Conservation (phyloP, 2,888 invertebrate species). For the Morinoia aosen region DNA sequence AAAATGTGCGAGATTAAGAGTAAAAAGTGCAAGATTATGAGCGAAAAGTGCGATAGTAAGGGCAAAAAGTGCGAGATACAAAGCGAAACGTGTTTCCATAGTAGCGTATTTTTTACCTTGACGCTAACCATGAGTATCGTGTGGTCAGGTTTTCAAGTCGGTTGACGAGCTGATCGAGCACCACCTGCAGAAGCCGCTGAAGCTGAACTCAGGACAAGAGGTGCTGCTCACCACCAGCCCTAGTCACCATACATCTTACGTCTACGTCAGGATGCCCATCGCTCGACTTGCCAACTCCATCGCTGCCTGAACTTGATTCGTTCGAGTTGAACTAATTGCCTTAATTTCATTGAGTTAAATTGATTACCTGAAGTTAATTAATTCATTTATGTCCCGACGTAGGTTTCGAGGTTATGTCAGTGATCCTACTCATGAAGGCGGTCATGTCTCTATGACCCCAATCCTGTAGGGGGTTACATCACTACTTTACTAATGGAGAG, state of each 20-base stretch:
- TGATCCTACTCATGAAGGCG: neutral
- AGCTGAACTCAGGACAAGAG: neutral
- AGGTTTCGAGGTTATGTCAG: too few species aligned
- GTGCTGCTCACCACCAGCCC: slow-evolving; percentile 29
- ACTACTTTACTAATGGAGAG: too few species aligned
- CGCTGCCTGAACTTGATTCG: neutral
- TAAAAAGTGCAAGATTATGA: too few species aligned
- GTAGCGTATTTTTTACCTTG: neutral
- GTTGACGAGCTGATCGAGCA: slow-evolving; percentile 20
- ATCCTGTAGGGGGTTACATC: too few species aligned
- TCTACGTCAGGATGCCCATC: slow-evolving; percentile 46
- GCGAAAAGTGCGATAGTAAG: too few species aligned
- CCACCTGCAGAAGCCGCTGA: neutral
- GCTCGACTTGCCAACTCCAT: slow-evolving; percentile 1
- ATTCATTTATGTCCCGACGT: too few species aligned
- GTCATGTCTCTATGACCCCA: neutral
- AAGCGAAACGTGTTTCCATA: neutral
- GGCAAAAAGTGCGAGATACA: too few species aligned
- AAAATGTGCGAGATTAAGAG: too few species aligned
- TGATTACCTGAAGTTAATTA: too few species aligned
- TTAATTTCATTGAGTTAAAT: too few species aligned
- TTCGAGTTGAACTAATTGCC: neutral
- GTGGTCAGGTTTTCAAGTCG: slow-evolving; percentile 30
- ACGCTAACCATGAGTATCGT: neutral
- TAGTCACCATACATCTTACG: neutral